Evolutionary conservation across 2,113 vertebrate species (phyloP), one percentile per base, ranked within the genome.

Genomic region (Camelus dromedarius): DNA sequence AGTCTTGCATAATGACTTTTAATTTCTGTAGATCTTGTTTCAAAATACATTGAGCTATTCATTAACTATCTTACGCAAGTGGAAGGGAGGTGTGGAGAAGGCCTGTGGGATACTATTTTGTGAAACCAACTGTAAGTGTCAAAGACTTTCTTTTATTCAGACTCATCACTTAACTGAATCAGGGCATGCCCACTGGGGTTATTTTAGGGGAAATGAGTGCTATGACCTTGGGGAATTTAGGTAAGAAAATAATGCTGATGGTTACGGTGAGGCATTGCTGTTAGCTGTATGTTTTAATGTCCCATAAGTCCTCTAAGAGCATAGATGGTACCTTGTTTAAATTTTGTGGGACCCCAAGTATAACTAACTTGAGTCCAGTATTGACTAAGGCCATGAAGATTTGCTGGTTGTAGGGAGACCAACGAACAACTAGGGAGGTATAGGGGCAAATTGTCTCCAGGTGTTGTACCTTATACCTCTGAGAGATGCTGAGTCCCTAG

Each of bases 81-180:
- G 2, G 16, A 86, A 82, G 46, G 1, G 24, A 67, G 9, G 2
- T 83, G 3, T 88, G 42, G 13, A 30, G 48, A 93, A 62, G 3
- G 38, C 66, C 58, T 91, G 1, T 69, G 70, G 79, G 42, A 48
- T 72, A 13, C 15, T 32, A 89, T 85, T 88, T 94, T 92, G n/a
- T 32, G 52, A 95, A 84, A 54, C 11, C 20, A 80, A 77, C 26
- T 67, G 0, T 14, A 64, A 64, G 28, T 92, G 20, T 30, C 48
- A 54, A 95, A 69, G 24, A 72, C 8, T 82, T 91, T 42, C 80
- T 89, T 89, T 95, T 28, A 67, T 90, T 93, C 30, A 67, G 64
- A 67, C 35, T 85, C 89, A 35, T 77, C 73, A 46, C 4, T 79
- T 9, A 66, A 66, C 10, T 82, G 48, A 32, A 8, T 86, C 30